These are phyloP conservation scores for Sterrhoptilus dennistouni DNA, from an alignment of 2,113 vertebrate genomes.

Conservation along the genomic window DNA sequence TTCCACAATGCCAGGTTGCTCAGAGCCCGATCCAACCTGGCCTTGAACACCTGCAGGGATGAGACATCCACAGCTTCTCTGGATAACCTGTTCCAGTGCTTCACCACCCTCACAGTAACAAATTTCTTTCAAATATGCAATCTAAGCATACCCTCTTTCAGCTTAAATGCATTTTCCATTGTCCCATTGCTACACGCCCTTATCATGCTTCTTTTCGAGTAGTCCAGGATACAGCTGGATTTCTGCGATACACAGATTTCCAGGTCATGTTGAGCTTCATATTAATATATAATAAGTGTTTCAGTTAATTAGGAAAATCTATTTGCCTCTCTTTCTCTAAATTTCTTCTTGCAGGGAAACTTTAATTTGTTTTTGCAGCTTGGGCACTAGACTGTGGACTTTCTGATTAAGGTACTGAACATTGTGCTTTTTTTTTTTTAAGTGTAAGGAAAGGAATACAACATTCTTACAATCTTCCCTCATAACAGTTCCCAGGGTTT, in stretches of 20 bases:
- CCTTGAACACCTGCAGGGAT: not conserved
- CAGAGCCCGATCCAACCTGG: too few relatives aligned
- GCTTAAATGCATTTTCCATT: not conserved
- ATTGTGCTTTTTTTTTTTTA: not conserved
- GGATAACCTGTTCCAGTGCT: not conserved
- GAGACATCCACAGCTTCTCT: not conserved
- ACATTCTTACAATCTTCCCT: not conserved
- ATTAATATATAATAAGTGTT: not conserved
- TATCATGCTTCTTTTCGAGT: not conserved
- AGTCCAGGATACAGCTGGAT: not conserved
- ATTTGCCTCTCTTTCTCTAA: not conserved
- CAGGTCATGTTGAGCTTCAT: not conserved
- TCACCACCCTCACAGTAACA: not conserved
- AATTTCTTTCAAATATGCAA: not conserved
- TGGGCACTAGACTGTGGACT: not conserved
- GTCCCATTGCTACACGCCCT: too few relatives aligned
- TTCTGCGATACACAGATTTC: not conserved
- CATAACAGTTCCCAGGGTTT: not conserved
- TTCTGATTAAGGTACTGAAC: not conserved
- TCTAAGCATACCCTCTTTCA: not conserved
- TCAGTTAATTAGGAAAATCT: not conserved
- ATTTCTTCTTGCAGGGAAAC: not conserved
- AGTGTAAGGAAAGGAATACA: not conserved
- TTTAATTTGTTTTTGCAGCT: not conserved
- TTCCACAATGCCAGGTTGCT: not conserved